phyloP scores from a whole-genome alignment of 2,797 vertebrate genomes.

The Tinamus major region DNA sequence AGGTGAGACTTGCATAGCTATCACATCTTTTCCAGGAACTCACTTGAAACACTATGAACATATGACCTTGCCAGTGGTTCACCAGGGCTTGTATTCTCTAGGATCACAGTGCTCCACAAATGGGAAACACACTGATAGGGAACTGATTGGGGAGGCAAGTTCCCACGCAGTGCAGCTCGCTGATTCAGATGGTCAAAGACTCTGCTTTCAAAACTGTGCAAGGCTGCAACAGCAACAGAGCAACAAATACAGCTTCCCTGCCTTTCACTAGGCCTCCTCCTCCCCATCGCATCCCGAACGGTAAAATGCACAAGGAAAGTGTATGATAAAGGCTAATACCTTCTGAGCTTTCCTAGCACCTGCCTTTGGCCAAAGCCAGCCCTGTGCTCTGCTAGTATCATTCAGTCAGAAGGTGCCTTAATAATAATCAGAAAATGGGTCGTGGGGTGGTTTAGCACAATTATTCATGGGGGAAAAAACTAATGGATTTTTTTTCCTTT shows the following conservation, averaged over 20 bases:
- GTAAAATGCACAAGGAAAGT: background rate
- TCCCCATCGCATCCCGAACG: background rate
- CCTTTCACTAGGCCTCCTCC: background rate
- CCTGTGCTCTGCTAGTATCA: background rate
- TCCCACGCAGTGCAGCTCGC: background rate
- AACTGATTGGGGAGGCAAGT: background rate
- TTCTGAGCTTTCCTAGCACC: background rate
- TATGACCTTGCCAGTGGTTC: background rate
- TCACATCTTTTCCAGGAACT: background rate
- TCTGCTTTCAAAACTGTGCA: background rate
- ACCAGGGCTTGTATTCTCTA: background rate
- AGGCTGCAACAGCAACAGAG: background rate
- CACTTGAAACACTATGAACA: background rate
- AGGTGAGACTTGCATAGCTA: background rate
- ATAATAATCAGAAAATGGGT: background rate
- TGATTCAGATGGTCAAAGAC: background rate
- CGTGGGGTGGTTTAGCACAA: background rate
- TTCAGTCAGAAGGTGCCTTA: background rate
- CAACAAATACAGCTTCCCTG: background rate
- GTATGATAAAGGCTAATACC: background rate
- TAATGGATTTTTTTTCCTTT: too few relatives aligned
- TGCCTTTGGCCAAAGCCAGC: background rate
- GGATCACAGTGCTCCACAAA: background rate
- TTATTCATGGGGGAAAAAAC: background rate
- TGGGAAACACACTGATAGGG: background rate